A percentile compares a stretch with the other conserved stretches of the same genome.
Evolutionary conservation across 2,888 invertebrate genomes (phyloP).

Genomic region (Argyresthia goedartella): DNA sequence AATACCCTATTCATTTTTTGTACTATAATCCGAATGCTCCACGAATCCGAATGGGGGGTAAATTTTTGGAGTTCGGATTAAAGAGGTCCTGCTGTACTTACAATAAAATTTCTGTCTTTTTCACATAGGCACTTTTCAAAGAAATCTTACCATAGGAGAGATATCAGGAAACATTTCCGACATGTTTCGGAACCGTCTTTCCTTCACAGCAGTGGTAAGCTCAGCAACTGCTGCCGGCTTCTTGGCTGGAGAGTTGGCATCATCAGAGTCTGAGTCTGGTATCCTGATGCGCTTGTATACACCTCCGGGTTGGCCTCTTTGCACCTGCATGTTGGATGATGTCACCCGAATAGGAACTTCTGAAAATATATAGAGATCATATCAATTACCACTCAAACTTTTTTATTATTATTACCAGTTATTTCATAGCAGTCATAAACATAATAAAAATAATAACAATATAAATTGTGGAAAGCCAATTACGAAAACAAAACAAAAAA

Average conservation of each 20-base stretch:
- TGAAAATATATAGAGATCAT: not conserved
- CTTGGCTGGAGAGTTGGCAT: slow-evolving; percentile 39
- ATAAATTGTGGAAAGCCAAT: no score
- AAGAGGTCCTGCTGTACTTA: no score
- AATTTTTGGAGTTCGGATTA: not conserved
- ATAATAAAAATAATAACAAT: no score
- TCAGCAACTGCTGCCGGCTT: slow-evolving; percentile 26
- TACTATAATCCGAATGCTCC: not conserved
- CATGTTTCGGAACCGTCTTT: slow-evolving; percentile 73
- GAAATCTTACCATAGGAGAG: slow-evolving; percentile 65
- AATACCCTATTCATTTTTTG: no score
- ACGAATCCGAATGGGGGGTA: not conserved
- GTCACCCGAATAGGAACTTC: not conserved
- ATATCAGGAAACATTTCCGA: slow-evolving; percentile 73
- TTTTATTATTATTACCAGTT: no score
- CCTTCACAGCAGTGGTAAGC: slow-evolving; percentile 61
- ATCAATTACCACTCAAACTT: no score
- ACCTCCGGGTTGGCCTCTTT: not conserved
- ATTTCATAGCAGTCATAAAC: no score
- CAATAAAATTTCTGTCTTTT: not conserved
- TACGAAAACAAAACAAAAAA: no score
- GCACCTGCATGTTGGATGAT: not conserved
- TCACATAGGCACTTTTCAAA: not conserved
- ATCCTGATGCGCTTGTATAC: slow-evolving; percentile 41
- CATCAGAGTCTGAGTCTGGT: slow-evolving; percentile 70